A percentile compares a stretch with the other conserved stretches of the same genome.
Conservation (phyloP, 2,113 vertebrate genomes). For the Cricetomys ansorgei region DNA sequence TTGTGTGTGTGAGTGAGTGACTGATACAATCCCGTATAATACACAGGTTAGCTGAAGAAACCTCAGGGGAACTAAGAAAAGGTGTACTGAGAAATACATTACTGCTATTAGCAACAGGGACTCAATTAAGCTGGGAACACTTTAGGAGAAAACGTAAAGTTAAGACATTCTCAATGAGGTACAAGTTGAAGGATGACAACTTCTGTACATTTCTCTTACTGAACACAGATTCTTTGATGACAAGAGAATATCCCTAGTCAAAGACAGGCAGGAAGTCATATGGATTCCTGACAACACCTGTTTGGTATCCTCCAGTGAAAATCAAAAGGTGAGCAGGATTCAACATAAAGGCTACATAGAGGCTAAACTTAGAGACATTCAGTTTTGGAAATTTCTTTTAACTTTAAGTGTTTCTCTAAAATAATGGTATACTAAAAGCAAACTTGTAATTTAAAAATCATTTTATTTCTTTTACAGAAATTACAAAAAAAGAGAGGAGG, state of each 20-base stretch:
- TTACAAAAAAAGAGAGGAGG: not conserved
- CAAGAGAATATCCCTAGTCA: not conserved
- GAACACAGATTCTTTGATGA: not conserved
- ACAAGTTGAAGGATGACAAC: not conserved
- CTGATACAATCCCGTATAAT: not conserved
- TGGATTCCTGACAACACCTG: not conserved
- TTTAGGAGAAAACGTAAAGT: accelerated
- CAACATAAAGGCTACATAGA: not conserved
- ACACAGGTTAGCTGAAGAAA: not conserved
- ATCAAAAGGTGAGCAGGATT: accelerated
- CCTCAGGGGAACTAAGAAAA: not conserved
- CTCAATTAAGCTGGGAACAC: not conserved
- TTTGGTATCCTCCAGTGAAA: not conserved
- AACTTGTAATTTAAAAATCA: not conserved
- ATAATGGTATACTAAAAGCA: not conserved
- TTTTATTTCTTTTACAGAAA: not conserved
- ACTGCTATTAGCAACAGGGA: not conserved
- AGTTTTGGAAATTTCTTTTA: not conserved
- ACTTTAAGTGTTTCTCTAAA: not conserved
- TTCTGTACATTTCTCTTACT: not conserved
- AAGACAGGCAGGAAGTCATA: no score
- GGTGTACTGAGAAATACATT: not conserved
- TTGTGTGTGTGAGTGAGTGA: not conserved
- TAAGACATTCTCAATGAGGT: not conserved
- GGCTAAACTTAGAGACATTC: not conserved